These are phyloP conservation scores for Eubucco bourcierii DNA, from an alignment of 2,113 vertebrate species.

Conservation along the genomic window DNA sequence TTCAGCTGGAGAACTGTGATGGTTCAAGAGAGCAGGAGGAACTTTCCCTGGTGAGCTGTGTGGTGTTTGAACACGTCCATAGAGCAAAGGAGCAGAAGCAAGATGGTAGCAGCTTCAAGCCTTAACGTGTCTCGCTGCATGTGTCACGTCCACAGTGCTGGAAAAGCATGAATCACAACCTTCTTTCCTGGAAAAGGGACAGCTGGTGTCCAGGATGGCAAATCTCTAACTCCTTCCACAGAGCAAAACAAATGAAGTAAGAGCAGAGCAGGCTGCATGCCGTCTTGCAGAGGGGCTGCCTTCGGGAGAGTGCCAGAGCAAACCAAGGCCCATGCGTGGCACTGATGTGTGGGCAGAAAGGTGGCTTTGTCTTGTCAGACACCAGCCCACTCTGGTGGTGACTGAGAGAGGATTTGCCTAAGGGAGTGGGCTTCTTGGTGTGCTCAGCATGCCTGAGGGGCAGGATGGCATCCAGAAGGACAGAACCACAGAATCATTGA, in stretches of 20 bases:
- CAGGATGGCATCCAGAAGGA: not conserved
- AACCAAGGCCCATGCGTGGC: accelerated
- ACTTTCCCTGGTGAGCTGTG: not conserved
- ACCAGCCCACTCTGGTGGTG: not conserved
- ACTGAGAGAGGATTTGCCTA: not conserved
- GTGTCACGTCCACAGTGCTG: constrained; percentile 24
- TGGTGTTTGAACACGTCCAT: not conserved
- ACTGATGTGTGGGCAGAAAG: not conserved
- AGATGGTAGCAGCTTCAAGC: not conserved
- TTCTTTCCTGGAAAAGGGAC: constrained; percentile 53
- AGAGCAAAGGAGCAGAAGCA: not conserved
- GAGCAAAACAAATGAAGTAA: constrained; percentile 58
- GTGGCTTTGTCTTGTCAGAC: not conserved
- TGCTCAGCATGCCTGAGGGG: not conserved
- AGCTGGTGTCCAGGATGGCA: constrained; percentile 53
- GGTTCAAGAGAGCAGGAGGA: not conserved
- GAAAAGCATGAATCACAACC: constrained; percentile 56
- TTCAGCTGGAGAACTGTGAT: not conserved
- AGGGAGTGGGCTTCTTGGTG: not conserved
- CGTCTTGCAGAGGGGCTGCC: not conserved
- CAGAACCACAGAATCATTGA: too few species aligned
- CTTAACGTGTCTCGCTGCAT: not conserved
- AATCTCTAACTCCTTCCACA: constrained; percentile 44
- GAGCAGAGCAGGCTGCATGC: not conserved
- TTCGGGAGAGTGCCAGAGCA: accelerated